Evolutionary conservation across 2,113 vertebrate genomes (phyloP).

Genomic region (Pitta sordida): DNA sequence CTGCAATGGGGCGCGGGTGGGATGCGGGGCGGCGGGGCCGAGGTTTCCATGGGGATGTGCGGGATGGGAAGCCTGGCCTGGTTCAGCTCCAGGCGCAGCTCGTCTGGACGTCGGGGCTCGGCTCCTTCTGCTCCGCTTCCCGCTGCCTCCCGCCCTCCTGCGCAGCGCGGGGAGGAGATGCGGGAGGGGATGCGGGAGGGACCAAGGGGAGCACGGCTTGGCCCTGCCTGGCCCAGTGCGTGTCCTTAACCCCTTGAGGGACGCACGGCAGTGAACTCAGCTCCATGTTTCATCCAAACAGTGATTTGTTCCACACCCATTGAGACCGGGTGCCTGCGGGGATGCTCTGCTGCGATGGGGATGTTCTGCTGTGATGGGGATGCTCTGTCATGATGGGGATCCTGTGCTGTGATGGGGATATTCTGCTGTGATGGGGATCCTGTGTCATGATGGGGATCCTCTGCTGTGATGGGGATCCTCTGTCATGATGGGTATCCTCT

Average conservation of each 20-base stretch:
- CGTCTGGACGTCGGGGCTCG: background rate
- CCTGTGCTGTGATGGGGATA: background rate
- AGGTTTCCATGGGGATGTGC: constrained; percentile 44
- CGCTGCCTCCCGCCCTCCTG: background rate
- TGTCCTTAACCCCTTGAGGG: background rate
- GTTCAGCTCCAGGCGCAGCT: constrained; percentile 37
- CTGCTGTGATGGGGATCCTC: background rate
- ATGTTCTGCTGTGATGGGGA: too few species aligned
- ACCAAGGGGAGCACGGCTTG: background rate
- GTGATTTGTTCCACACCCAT: fast-evolving
- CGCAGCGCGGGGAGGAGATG: background rate
- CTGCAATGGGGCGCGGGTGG: background rate
- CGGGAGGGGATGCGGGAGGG: background rate
- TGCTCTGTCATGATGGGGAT: background rate
- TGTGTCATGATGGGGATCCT: background rate
- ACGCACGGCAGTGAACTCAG: fast-evolving
- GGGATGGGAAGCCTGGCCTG: background rate
- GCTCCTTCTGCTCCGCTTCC: constrained; percentile 52
- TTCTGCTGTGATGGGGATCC: background rate
- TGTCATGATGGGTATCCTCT: background rate
- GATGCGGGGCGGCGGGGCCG: background rate
- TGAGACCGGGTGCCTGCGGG: background rate
- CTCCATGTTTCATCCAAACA: background rate
- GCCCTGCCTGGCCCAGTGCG: background rate
- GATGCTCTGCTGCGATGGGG: background rate